Base-by-base conservation (phyloP, 2,113 vertebrate genomes). In the Ictidomys tridecemlineatus region DNA sequence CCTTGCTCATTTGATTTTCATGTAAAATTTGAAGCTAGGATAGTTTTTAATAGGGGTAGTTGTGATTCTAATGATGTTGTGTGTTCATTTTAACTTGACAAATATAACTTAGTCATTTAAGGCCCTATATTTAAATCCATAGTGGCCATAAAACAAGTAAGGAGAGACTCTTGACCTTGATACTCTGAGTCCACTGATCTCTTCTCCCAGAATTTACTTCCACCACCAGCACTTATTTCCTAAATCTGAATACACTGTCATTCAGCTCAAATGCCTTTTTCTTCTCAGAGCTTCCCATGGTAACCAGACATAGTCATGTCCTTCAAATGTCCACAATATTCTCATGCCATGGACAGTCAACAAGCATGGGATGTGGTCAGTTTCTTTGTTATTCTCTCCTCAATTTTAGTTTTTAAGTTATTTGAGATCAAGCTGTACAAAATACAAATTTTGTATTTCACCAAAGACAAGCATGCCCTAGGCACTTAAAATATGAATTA, bases 31-130 rank as follows among this genome's bases (percentile, higher is more conserved):
- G 73, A 88, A 70, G 61, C 17, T 74, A n/a, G 11, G n/a, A 74
- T 76, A 48, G 0, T 37, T 89, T 94, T 89, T 80, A 87, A 85
- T 58, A 72, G 76, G 37, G 58, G 67, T 88, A 20, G 53, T 48
- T 91, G 56, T 14, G 45, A 4, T 96, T 92, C 84, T 56, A 92
- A 89, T 26, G 86, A 94, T 84, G 67, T 39, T 45, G 11, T 82
- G 78, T 73, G 69, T 58, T 94, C 89, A 45, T 51, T 92, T 92
- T 74, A 92, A 90, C 63, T 96, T 95, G 83, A 45, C 34, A 89
- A 89, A 67, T 76, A 86, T 76, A 88, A 32, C 48, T 63, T 56
- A 90, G 22, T 51, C 28, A 86, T 76, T n/a, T 30, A 22, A n/a
- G 28, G 6, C 4, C 5, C 18, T 82, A n/a, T 26, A 45, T n/a